phyloP scores from a whole-genome alignment of 2,113 vertebrate species.

The Dermatemys mawii region DNA sequence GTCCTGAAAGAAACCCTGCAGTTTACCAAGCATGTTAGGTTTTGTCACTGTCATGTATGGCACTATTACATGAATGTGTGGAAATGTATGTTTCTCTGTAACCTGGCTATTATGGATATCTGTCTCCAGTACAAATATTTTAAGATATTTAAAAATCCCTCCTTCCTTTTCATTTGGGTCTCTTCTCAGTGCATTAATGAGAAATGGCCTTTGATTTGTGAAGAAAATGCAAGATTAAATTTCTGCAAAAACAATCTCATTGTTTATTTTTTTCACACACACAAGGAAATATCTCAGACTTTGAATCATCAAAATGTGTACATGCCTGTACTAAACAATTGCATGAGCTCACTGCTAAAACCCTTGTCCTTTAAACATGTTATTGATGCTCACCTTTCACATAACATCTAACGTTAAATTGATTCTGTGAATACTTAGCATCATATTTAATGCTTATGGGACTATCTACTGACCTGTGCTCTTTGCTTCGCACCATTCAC shows the following conservation, averaged over 20 bases:
- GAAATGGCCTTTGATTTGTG: neutral
- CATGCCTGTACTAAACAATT: neutral
- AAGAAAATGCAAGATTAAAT: neutral
- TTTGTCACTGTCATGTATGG: neutral
- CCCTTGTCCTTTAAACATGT: neutral
- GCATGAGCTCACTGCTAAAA: neutral
- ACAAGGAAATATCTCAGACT: neutral
- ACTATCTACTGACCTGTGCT: neutral
- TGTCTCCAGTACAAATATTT: neutral
- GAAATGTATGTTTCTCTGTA: neutral
- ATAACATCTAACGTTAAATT: neutral
- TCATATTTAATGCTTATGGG: neutral
- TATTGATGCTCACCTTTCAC: neutral
- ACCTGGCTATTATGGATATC: neutral
- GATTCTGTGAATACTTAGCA: rapidly evolving
- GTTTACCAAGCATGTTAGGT: rapidly evolving
- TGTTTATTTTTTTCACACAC: neutral
- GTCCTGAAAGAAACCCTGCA: neutral
- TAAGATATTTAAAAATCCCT: neutral
- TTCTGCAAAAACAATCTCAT: neutral
- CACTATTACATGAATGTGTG: neutral
- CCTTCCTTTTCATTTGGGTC: neutral
- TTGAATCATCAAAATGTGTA: neutral
- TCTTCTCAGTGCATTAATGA: neutral
- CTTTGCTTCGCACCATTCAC: neutral